Evolutionary conservation across 2,888 invertebrate species (phyloP), one percentile per base, ranked within the genome.

Genomic region (Drosophila meridiana): DNA sequence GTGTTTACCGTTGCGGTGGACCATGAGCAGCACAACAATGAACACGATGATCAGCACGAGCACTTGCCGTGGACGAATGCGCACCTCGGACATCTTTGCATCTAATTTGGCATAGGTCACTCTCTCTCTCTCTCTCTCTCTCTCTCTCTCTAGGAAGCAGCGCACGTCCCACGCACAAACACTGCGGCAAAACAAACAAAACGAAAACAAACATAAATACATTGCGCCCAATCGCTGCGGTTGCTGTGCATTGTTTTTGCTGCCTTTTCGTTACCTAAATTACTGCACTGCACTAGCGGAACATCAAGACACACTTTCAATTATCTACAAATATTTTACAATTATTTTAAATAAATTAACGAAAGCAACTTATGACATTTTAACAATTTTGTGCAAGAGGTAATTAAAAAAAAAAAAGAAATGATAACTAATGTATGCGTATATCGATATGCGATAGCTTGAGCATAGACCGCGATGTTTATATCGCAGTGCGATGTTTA

Each of bases 41-140:
- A 93, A 91, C 8, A 91, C 82, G 11, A 92, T 91, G 50, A 92
- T 84, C 3, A 92, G 75, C 8, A 93, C 74, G 2, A 93, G 84
- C 40, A 92, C 90, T 80, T 93, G 93, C 34, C 92, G 91, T 36
- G 93, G 92, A 4, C 92, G 85, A 53, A 93, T 87, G 30, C 92
- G 91, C 65, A 92, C 88, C 81, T 93, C 93, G 8, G 92, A 85
- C 92, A 93, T 91, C 13, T 26, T 69, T 28, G 52, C 65, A 52
- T 58, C 48, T 43, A 63, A 38, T 60, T 57, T 55, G 14, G n/a
- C 55, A 42, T 36, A 64, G 43, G 43, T 69, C 43, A 72, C 8
- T 1, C 20, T 20, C 20, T 20, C 20, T 20, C 20, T 20, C 20
- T 1, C 20, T 20, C 20, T 20, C 20, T 20, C 20, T 20, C 20